Evolutionary conservation across 2,797 vertebrate genomes (phyloP), one percentile per base, ranked within the genome.

Genomic region (Cyclopterus lumpus): DNA sequence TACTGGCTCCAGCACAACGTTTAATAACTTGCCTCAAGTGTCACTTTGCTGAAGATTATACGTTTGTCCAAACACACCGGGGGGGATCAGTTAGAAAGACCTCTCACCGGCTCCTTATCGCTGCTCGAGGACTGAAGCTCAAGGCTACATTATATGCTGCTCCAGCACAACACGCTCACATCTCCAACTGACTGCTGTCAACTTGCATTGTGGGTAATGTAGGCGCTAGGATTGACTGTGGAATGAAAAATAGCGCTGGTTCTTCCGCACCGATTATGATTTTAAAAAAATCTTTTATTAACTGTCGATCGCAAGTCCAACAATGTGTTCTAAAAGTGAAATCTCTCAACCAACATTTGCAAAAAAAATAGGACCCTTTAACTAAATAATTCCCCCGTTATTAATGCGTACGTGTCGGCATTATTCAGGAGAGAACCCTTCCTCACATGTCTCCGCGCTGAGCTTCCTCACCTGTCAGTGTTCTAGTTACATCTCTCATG

Each of bases 401-500:
- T 9, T n/a, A 5, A 51, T 15, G 3, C 14, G 7, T 26, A 28
- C 38, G 32, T 62, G 48, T 66, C 26, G 3, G 20, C 28, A 16
- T 62, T 26, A 58, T 42, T 68, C 55, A 66, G 20, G 38, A 34
- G 63, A 49, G 3, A 75, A 71, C 74, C 69, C 70, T 72, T 62
- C 77, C 75, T 71, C 69, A 53, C 10, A n/a, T 14, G n/a, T 67
- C 59, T 64, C 32, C 67, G 65, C 70, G 32, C 9, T 44, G 49
- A 57, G 24, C 32, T 73, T 24, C 48, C 61, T 77, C 66, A 51
- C 57, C 68, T 49, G 73, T 74, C 80, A 65, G 61, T 44, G 28
- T 51, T 69, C 57, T 68, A 14, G 26, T 76, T 74, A 72, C 61
- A 88, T 86, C 77, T 79, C 55, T 79, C 68, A 84, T 69, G 60